Evolutionary conservation across 2,797 vertebrate genomes (phyloP).

Genomic region (Diceros bicornis): DNA sequence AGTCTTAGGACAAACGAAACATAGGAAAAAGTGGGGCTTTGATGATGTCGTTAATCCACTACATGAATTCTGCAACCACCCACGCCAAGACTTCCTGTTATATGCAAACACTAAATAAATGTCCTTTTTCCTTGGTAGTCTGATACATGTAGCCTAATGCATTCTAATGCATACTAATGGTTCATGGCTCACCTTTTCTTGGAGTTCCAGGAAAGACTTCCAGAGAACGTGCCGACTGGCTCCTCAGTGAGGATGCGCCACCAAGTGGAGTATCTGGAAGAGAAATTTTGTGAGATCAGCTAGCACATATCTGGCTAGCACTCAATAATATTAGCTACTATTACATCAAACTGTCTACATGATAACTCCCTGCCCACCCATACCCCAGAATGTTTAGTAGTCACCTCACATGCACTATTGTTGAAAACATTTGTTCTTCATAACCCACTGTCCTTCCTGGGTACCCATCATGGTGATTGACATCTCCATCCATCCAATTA

Average conservation of each 20-base stretch:
- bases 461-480: neutral
- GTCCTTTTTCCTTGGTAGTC: neutral
- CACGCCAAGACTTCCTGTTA: neutral
- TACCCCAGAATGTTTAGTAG: neutral
- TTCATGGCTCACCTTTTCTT: slow-evolving; percentile 68
- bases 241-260: neutral
- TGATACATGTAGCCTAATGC: fast-evolving
- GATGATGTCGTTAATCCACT: neutral
- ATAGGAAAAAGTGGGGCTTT: neutral
- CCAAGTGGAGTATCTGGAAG: slow-evolving; percentile 40
- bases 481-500: neutral
- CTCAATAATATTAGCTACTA: neutral
- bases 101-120: neutral
- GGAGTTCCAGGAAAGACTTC: neutral
- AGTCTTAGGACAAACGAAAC: neutral
- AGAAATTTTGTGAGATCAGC: neutral
- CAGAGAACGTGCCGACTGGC: neutral
- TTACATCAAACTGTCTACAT: neutral
- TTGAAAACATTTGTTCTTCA: neutral
- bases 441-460: neutral
- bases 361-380: neutral
- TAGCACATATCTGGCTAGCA: neutral
- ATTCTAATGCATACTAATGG: fast-evolving
- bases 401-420: neutral
- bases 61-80: neutral